Conservation (phyloP, 2,113 vertebrate genomes). For the Axis porcinus region DNA sequence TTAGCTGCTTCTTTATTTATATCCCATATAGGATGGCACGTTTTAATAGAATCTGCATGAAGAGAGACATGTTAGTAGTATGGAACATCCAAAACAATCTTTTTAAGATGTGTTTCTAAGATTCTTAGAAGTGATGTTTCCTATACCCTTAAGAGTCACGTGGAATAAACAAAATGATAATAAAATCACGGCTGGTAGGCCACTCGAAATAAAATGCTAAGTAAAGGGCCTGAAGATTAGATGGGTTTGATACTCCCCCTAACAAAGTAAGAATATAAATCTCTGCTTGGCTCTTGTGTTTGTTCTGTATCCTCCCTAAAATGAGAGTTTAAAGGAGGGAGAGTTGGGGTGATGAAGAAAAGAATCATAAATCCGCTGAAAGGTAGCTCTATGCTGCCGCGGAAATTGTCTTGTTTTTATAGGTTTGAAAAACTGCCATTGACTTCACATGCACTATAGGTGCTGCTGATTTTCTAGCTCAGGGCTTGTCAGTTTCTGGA, state of each 20-base stretch:
- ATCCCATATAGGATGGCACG: not conserved
- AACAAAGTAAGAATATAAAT: not conserved
- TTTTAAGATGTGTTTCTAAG: not conserved
- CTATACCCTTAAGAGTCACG: not conserved
- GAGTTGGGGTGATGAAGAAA: not conserved
- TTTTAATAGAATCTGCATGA: not conserved
- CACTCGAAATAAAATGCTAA: not conserved
- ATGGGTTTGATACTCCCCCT: not conserved
- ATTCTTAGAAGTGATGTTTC: not conserved
- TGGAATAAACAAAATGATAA: not conserved
- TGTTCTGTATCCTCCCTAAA: not conserved
- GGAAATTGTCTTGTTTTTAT: not conserved
- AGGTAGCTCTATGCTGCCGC: not conserved
- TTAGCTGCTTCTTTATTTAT: not conserved
- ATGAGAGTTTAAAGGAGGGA: not conserved
- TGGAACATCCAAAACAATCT: not conserved
- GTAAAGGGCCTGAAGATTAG: not conserved
- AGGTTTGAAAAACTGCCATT: not conserved
- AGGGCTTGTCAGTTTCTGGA: slow-evolving; percentile 49
- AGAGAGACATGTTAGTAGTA: not conserved
- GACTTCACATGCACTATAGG: not conserved
- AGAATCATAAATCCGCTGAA: not conserved
- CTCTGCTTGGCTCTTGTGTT: not conserved
- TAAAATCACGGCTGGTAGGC: not conserved
- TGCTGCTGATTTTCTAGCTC: slow-evolving; percentile 67